Percentiles rank a stretch among this genome's conserved stretches.
These are phyloP conservation scores for Drosophila nebulosa DNA, from an alignment of 1,140 invertebrate genomes.

Conservation along the genomic window DNA sequence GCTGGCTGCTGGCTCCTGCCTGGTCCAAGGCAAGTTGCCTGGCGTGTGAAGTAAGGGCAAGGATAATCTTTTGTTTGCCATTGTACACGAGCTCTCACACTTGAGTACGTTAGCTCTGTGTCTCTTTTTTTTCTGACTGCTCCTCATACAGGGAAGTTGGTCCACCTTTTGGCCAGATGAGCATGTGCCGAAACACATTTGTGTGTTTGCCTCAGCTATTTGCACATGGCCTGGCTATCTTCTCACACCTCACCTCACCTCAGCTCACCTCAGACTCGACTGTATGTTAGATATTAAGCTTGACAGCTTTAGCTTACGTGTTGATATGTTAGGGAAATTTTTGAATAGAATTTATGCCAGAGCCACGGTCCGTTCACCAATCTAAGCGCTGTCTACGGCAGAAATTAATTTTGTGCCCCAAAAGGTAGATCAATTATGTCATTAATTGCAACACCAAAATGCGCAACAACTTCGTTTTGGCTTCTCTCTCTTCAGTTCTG, in stretches of 20 bases:
- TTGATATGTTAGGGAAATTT: constrained; percentile 53
- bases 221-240: constrained; percentile 7
- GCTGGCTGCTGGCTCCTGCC: not conserved
- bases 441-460: constrained; percentile 48
- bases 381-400: constrained; percentile 30
- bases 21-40: constrained; percentile 40
- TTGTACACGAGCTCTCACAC: constrained; percentile 42
- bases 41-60: constrained; percentile 59
- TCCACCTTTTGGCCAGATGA: not conserved
- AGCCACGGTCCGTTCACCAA: constrained; percentile 21
- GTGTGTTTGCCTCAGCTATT: constrained; percentile 37
- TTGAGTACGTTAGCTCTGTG: constrained; percentile 35
- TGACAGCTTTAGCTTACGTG: constrained; percentile 43
- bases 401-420: constrained; percentile 50
- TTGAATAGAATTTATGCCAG: constrained; percentile 62
- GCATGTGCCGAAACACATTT: constrained; percentile 36
- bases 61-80: constrained; percentile 74
- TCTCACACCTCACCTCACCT: not conserved
- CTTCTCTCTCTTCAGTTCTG: not conserved
- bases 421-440: constrained; percentile 59
- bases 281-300: constrained; percentile 37
- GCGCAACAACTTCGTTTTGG: constrained; percentile 5
- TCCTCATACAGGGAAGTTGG: not conserved
- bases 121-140: not conserved
- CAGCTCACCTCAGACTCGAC: not conserved